phyloP scores from a whole-genome alignment of 2,113 vertebrate genomes.

The Terrapene triunguis region DNA sequence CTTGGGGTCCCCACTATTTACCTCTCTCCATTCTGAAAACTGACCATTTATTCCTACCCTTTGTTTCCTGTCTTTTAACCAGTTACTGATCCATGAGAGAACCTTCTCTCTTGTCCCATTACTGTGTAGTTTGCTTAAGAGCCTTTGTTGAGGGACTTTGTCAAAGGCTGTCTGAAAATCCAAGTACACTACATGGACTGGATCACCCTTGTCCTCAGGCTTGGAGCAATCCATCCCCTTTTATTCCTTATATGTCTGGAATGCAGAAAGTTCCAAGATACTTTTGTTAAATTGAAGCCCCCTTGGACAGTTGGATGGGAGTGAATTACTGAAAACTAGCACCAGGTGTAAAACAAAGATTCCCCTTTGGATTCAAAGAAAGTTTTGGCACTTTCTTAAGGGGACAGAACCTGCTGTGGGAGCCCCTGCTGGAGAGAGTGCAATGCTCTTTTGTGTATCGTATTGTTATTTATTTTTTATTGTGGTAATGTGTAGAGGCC shows the following conservation, averaged over 20 bases:
- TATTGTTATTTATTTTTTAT: background rate
- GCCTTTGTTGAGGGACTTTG: too few species aligned
- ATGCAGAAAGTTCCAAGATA: background rate
- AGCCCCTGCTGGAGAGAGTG: background rate
- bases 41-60: too few species aligned
- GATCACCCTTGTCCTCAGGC: too few species aligned
- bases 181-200: too few species aligned
- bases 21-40: too few species aligned
- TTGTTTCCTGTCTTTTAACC: too few species aligned
- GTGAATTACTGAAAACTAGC: background rate
- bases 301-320: background rate
- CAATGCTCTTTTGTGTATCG: background rate
- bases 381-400: background rate
- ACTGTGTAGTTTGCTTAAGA: too few species aligned
- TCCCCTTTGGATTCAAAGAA: background rate
- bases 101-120: too few species aligned
- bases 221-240: background rate
- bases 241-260: background rate
- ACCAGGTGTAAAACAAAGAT: background rate
- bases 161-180: too few species aligned
- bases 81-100: too few species aligned
- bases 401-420: background rate
- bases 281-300: background rate
- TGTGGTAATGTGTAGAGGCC: background rate
- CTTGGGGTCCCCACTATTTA: too few species aligned